Evolutionary conservation across 2,888 invertebrate species (phyloP), one percentile per base, ranked within the genome.

Genomic region (Piscicola geometra): DNA sequence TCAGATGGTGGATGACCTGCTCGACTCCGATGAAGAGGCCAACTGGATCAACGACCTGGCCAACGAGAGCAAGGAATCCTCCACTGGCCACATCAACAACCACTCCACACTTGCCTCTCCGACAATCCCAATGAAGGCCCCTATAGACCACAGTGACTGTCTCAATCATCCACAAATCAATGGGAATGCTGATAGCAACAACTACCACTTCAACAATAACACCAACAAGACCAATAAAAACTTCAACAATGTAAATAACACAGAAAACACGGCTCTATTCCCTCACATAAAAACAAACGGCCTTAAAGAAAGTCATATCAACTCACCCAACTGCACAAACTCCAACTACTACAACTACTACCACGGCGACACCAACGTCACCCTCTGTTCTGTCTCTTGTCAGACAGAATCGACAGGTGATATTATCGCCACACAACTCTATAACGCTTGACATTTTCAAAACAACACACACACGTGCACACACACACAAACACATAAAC

Each of bases 381-480:
- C 30, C 15, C 21, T 67, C 2, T 35, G 67, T 35, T 47, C 64
- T 41, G 76, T 60, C 50, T 52, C 68, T 15, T 76, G 76, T 33
- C 77, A 77, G 69, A 77, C 76, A 0, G 35, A 71, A 30, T 76
- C 76, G 32, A 76, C 76, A 30, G 76, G 76, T 30, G 76, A 76
- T 33, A 76, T 76, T 32, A 76, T 76, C 33, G 76, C 76, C 28
- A 76, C 76, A n/a, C 71, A 71, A 33, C 50, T 76, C 30, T 76
- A 76, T 71, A 52, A 71, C 21, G 73, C 35, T 18, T 73, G 64
- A 73, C 41, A 5, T 15, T 41, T 15, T 41, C 41, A 15, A 41
- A 15, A 5, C 41, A 9, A 41, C 15, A 9, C 41, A 41, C 41
- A 9, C 41, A n/a, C n/a, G n/a, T n/a, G n/a, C n/a, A n/a, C n/a